Evolutionary conservation across 2,797 vertebrate species (phyloP), one percentile per base, ranked within the genome.

Genomic region (Aselliscus stoliczkanus): DNA sequence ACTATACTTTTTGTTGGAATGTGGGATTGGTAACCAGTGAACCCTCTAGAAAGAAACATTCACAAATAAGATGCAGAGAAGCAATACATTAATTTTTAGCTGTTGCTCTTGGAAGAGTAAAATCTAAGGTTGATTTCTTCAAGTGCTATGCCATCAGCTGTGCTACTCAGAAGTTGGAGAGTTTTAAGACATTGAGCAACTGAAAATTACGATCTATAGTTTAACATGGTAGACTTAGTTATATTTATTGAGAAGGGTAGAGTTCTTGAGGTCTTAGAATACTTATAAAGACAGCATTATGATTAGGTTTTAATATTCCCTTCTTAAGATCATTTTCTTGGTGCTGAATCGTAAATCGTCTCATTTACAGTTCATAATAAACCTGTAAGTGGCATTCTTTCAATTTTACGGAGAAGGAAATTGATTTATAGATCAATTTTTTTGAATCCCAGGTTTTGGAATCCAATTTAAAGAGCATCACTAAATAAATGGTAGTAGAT

Each of bases 1-100:
- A 70, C 0, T 37, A 89, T 96, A 98, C 97, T 5, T 56, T 79
- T 79, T 92, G 76, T 85, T 90, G 95, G 73, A 97, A 89, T 97
- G 60, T 47, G 4, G 11, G 23, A 9, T n/a, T 96, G 88, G 89
- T 96, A 70, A 95, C 82, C 72, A 96, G 64, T 23, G 95, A 76
- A 88, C 81, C 84, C 83, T 97, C 83, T 88, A 47, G 79, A 84
- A 86, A 95, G 94, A 95, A 88, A 29, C 11, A 79, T 92, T 97
- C 87, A 72, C 34, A 91, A 50, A 37, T 90, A 96, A 72, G 10
- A 76, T 91, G 39, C 37, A 91, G 75, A 90, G 52, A 76, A 91
- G 20, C 3, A 87, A 21, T 80, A 34, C 12, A 17, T 70, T 70
- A 6, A 65, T 80, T 91, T 84, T 96, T 77, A 93, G 39, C 69